These are phyloP conservation scores for Cheilinus undulatus DNA, from an alignment of 2,113 vertebrate species.

Conservation along the genomic window DNA sequence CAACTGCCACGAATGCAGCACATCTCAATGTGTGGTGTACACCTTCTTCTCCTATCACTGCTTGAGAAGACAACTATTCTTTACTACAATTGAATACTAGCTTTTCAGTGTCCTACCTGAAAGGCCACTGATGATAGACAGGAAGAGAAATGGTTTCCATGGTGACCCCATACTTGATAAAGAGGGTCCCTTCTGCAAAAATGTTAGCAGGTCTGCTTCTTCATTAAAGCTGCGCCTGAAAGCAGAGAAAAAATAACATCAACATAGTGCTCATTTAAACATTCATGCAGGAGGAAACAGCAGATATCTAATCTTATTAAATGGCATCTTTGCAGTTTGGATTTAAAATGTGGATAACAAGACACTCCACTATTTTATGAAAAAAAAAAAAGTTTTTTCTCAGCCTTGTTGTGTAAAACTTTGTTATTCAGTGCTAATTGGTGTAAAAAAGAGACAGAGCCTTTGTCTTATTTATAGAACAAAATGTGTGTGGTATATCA, in stretches of 20 bases:
- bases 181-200: slow-evolving; percentile 81
- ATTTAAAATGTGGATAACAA: not conserved
- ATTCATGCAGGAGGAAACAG: slow-evolving; percentile 3
- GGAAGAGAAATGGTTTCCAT: slow-evolving; percentile 92
- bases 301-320: not conserved
- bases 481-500: not conserved
- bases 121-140: slow-evolving; percentile 90
- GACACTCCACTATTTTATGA: not conserved
- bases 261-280: slow-evolving; percentile 53
- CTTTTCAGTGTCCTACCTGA: slow-evolving; percentile 87
- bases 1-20: not conserved
- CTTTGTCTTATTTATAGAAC: not conserved
- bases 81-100: not conserved
- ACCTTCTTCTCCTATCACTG: not conserved
- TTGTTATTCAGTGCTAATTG: not conserved
- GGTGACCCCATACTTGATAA: slow-evolving; percentile 90
- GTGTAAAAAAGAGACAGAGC: not conserved
- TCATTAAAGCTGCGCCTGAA: slow-evolving; percentile 91
- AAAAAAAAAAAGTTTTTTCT: not conserved
- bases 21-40: not conserved
- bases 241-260: slow-evolving; percentile 67
- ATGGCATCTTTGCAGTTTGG: not conserved
- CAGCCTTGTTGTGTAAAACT: not conserved
- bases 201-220: slow-evolving; percentile 86
- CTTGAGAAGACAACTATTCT: not conserved